phyloP scores from a whole-genome alignment of 1,140 invertebrate species.

The Caenorhabditis brenneri region DNA sequence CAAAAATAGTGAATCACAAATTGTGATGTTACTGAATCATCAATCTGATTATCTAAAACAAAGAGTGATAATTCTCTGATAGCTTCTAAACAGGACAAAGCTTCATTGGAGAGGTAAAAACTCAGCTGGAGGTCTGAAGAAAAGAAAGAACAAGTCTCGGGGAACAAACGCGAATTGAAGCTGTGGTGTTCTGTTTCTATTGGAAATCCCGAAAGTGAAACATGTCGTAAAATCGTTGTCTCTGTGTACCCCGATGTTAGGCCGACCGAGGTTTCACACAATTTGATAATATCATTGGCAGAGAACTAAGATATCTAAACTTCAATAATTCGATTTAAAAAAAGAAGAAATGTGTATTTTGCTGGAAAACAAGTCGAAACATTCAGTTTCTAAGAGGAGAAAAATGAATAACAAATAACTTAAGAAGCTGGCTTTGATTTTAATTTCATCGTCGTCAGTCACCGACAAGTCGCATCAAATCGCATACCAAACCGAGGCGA shows the following conservation, averaged over 20 bases:
- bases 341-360: neutral
- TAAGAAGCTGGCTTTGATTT: neutral
- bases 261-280: neutral
- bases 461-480: conserved; percentile 27
- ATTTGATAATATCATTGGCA: neutral
- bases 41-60: neutral
- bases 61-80: neutral
- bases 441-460: conserved; percentile 5
- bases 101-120: neutral
- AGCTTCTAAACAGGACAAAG: neutral
- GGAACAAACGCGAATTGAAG: conserved; percentile 8
- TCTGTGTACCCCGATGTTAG: neutral
- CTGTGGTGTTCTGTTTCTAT: conserved; percentile 31
- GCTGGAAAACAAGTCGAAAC: too few species aligned
- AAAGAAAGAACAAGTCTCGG: neutral
- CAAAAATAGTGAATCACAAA: neutral
- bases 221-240: conserved; percentile 29
- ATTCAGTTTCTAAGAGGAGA: too few species aligned
- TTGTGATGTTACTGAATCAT: neutral
- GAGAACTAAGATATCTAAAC: neutral
- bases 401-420: neutral
- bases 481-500: conserved; percentile 26
- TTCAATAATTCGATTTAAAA: neutral
- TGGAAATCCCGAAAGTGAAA: conserved; percentile 38
- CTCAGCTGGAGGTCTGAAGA: conserved; percentile 10